Conservation (phyloP, 2,888 invertebrate genomes). For the Acanthococcus lagerstroemiae region DNA sequence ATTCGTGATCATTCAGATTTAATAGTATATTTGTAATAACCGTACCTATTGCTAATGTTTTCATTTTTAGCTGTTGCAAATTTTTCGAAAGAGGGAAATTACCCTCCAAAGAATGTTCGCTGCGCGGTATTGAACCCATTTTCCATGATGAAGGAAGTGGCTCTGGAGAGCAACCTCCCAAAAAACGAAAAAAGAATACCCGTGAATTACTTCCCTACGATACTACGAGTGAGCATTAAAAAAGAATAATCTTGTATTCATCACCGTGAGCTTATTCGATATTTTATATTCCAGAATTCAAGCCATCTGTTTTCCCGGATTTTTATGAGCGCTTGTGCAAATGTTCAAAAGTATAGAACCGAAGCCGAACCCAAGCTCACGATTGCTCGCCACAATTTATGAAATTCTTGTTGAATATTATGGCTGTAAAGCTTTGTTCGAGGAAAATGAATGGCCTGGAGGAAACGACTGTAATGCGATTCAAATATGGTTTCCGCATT, state of each 20-base stretch:
- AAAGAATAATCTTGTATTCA: neutral
- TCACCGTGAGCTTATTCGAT: neutral
- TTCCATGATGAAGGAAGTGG: too few relatives aligned
- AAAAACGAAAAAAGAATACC: neutral
- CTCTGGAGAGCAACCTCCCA: neutral
- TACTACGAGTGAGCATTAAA: neutral
- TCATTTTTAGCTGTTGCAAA: too few relatives aligned
- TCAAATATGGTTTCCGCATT: neutral
- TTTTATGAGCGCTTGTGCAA: too few relatives aligned
- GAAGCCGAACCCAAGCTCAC: neutral
- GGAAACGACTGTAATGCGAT: neutral
- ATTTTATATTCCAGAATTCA: neutral
- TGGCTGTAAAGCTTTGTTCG: neutral
- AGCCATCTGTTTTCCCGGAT: neutral
- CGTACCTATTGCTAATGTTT: too few relatives aligned
- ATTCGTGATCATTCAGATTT: too few relatives aligned
- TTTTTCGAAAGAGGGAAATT: too few relatives aligned
- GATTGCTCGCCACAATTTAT: neutral
- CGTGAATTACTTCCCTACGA: neutral
- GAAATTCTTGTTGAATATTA: neutral
- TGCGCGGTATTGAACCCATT: too few relatives aligned
- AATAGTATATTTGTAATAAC: too few relatives aligned
- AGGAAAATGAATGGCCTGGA: neutral
- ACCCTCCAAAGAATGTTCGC: too few relatives aligned
- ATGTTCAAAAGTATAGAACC: neutral